Percentiles rank a stretch among this genome's conserved stretches.
Evolutionary conservation across 2,888 invertebrate genomes (phyloP).

Genomic region (Eucera pruinosa): DNA sequence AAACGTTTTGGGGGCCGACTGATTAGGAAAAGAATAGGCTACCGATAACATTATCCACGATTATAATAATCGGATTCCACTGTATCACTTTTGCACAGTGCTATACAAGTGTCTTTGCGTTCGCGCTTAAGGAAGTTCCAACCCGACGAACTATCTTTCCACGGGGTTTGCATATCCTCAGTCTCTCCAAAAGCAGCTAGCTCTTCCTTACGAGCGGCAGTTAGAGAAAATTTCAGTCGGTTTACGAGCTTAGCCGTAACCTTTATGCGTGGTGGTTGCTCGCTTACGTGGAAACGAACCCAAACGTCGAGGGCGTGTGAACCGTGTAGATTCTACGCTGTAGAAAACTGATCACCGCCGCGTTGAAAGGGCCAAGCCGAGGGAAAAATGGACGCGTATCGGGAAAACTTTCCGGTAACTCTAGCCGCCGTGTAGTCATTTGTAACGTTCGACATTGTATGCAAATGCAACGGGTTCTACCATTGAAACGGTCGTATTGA

Average conservation of each 20-base stretch:
- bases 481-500: slow-evolving; percentile 23
- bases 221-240: slow-evolving; percentile 61
- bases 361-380: neutral
- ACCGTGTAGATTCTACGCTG: too few species aligned
- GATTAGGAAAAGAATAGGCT: too few species aligned
- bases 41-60: too few species aligned
- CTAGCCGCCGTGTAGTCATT: slow-evolving; percentile 19
- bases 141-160: slow-evolving; percentile 14
- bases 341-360: neutral
- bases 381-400: slow-evolving; percentile 10
- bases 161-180: slow-evolving; percentile 48
- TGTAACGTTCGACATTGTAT: slow-evolving; percentile 30
- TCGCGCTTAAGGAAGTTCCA: slow-evolving; percentile 18
- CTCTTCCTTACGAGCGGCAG: slow-evolving; percentile 54
- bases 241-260: slow-evolving; percentile 52
- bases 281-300: slow-evolving; percentile 19
- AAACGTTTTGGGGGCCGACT: too few species aligned
- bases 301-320: slow-evolving; percentile 2
- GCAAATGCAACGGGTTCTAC: slow-evolving; percentile 33
- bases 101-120: neutral
- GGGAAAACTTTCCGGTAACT: slow-evolving; percentile 12
- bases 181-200: slow-evolving; percentile 36
- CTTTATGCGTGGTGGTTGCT: slow-evolving; percentile 43
- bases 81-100: neutral
- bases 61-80: too few species aligned